Percentiles rank a stretch among this genome's conserved stretches.
Evolutionary conservation across 2,113 vertebrate genomes (phyloP).

Genomic region (Ptyas mucosa): DNA sequence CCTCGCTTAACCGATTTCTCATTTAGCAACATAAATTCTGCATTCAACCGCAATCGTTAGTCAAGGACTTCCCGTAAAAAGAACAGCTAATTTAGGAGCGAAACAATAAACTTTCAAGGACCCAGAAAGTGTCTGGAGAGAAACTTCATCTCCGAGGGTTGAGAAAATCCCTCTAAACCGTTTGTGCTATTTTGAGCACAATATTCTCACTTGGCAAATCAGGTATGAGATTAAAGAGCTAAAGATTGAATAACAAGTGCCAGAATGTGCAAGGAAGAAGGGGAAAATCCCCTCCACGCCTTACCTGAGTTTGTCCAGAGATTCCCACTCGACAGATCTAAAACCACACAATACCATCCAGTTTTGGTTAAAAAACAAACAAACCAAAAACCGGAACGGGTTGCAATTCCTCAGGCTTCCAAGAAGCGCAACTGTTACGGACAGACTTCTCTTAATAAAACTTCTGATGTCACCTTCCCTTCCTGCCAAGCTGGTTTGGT

Average conservation of each 20-base stretch:
- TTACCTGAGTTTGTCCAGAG: background rate
- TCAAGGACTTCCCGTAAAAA: background rate
- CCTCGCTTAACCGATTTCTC: no score
- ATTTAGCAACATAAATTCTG: no score
- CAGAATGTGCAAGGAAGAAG: background rate
- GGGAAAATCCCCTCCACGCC: background rate
- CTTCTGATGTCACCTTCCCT: background rate
- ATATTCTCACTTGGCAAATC: background rate
- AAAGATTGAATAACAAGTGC: background rate
- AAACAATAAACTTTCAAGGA: background rate
- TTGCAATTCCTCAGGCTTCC: background rate
- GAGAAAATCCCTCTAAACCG: background rate
- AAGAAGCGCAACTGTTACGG: rapidly evolving
- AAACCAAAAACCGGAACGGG: background rate
- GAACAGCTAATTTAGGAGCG: background rate
- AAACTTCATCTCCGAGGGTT: background rate
- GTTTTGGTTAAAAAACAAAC: background rate
- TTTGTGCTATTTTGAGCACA: background rate
- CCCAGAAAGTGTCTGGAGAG: background rate
- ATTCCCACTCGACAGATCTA: background rate
- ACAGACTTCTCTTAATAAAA: background rate
- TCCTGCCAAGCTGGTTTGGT: background rate
- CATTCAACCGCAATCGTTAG: background rate
- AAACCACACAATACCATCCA: background rate
- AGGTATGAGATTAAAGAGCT: background rate